Percentiles rank a stretch among this genome's conserved stretches.
phyloP scores from a whole-genome alignment of 2,888 invertebrate genomes.

The Punctoribates punctum region DNA sequence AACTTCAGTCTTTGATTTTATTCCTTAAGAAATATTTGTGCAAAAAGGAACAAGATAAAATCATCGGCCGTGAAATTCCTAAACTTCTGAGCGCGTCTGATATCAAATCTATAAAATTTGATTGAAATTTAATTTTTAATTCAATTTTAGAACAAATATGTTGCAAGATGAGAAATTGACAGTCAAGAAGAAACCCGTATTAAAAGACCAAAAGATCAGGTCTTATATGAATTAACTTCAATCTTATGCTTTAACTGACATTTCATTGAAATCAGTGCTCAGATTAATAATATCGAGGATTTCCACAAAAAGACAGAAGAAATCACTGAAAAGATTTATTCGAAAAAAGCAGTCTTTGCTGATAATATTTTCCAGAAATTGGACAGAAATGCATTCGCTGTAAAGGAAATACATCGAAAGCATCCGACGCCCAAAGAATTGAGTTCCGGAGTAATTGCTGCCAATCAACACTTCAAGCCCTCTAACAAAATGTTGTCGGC shows the following conservation, averaged over 20 bases:
- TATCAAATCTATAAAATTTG: too few relatives aligned
- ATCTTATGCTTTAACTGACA: too few relatives aligned
- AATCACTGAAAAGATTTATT: background rate
- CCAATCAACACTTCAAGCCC: background rate
- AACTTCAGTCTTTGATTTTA: background rate
- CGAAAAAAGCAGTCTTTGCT: background rate
- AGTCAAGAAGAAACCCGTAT: too few relatives aligned
- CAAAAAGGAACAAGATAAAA: background rate
- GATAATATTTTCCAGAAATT: background rate
- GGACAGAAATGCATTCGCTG: background rate
- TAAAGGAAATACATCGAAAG: background rate
- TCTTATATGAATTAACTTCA: too few relatives aligned
- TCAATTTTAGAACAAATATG: too few relatives aligned
- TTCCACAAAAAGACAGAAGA: background rate
- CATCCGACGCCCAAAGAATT: background rate
- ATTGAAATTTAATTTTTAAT: too few relatives aligned
- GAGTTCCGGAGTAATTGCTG: background rate
- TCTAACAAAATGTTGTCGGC: background rate
- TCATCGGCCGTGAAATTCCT: too few relatives aligned
- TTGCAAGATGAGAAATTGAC: too few relatives aligned
- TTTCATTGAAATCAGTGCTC: too few relatives aligned
- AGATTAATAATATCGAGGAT: too few relatives aligned
- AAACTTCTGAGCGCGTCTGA: too few relatives aligned
- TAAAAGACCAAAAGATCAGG: background rate
- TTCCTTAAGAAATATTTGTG: background rate